These are phyloP conservation scores for Irena cyanogastra DNA, from an alignment of 2,113 vertebrate genomes.

Conservation along the genomic window DNA sequence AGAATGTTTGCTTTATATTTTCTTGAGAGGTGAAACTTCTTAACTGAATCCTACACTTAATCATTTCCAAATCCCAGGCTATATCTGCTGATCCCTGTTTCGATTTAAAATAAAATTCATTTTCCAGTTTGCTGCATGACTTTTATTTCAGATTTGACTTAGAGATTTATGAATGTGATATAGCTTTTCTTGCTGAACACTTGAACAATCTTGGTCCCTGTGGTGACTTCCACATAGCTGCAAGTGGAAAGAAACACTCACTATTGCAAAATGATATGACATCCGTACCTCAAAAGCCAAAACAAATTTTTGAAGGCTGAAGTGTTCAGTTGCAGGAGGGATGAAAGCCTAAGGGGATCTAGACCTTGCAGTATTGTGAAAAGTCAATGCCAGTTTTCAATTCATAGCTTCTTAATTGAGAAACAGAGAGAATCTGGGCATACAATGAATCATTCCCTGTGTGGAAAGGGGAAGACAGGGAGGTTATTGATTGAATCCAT, in stretches of 20 bases:
- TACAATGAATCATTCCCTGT: not conserved
- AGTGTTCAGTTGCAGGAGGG: not conserved
- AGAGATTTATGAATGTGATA: slow-evolving; percentile 59
- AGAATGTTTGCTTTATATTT: slow-evolving; percentile 66
- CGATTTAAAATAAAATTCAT: slow-evolving; percentile 73
- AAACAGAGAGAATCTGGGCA: not conserved
- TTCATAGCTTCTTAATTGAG: not conserved
- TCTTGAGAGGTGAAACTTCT: slow-evolving; percentile 60
- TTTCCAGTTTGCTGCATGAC: slow-evolving; percentile 64
- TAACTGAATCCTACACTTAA: slow-evolving; percentile 69
- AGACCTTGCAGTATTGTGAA: not conserved
- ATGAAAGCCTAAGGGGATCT: not conserved
- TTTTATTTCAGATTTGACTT: slow-evolving; percentile 69
- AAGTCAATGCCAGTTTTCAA: not conserved
- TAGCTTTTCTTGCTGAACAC: slow-evolving; percentile 57
- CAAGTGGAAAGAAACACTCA: not conserved
- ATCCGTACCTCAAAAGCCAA: not conserved
- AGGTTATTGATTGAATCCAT: not conserved
- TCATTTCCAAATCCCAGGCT: slow-evolving; percentile 71
- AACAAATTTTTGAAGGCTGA: slow-evolving; percentile 36
- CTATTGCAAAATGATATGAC: not conserved
- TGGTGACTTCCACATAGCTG: slow-evolving; percentile 25
- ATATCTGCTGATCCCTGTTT: slow-evolving; percentile 62
- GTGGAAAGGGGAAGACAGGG: not conserved
- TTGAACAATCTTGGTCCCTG: slow-evolving; percentile 17